Conservation (phyloP, 2,888 invertebrate genomes). For the Drosophila cognata region DNA sequence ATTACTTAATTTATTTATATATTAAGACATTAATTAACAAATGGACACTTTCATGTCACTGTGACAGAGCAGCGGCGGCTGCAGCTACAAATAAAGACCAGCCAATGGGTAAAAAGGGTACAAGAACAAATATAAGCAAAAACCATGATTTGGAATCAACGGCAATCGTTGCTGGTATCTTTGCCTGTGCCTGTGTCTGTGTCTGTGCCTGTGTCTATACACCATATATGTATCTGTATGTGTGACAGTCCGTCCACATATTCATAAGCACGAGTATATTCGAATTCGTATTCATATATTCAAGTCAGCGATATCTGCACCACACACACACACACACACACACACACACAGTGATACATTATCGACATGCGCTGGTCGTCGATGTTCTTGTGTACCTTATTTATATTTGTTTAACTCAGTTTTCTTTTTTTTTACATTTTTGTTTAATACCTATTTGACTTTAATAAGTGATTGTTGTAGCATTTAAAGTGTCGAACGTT, state of each 20-base stretch:
- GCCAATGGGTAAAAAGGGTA: conserved; percentile 52
- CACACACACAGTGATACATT: conserved; percentile 41
- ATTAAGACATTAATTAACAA: background rate
- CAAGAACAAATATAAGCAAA: conserved; percentile 60
- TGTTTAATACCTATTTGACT: conserved; percentile 83
- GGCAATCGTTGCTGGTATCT: conserved; percentile 47
- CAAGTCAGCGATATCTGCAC: conserved; percentile 66
- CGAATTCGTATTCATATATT: conserved; percentile 43
- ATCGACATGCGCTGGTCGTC: conserved; percentile 56
- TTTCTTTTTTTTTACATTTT: conserved; percentile 58
- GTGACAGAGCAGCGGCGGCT: conserved; percentile 26
- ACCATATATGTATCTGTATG: conserved; percentile 20
- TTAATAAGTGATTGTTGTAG: conserved; percentile 82
- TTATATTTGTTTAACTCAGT: conserved; percentile 72
- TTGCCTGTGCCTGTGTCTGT: background rate
- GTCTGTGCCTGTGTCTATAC: conserved; percentile 29
- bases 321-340: conserved; percentile 22
- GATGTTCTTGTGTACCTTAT: conserved; percentile 69
- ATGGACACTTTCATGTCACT: conserved; percentile 28
- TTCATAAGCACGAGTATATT: conserved; percentile 34
- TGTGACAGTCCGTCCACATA: conserved; percentile 27
- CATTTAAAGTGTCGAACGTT: conserved; percentile 75
- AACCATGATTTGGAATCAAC: conserved; percentile 61
- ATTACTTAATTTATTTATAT: background rate
- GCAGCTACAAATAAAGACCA: conserved; percentile 12